These are phyloP conservation scores for Thymelicus sylvestris DNA, from an alignment of 2,888 invertebrate species.

Conservation along the genomic window DNA sequence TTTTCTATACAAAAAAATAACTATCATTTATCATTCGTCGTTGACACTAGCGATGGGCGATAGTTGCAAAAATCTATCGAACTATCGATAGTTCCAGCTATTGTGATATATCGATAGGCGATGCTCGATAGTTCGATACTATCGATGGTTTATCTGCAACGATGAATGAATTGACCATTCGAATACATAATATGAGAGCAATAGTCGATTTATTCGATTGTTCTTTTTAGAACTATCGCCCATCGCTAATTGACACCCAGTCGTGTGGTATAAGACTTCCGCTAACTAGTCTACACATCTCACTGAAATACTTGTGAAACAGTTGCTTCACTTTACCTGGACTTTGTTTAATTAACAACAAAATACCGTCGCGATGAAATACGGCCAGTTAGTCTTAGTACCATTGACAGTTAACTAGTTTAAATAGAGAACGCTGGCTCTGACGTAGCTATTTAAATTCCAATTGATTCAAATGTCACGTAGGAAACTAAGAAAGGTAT, in stretches of 20 bases:
- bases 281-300: neutral
- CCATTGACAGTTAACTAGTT: neutral
- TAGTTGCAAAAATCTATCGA: no score
- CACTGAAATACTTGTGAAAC: neutral
- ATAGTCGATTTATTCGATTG: no score
- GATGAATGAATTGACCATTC: no score
- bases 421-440: neutral
- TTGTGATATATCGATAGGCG: no score
- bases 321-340: neutral
- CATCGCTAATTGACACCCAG: neutral
- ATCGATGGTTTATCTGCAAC: no score
- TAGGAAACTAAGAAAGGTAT: constrained; percentile 1
- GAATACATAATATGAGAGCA: no score
- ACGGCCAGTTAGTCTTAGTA: neutral
- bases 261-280: neutral
- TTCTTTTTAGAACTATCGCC: no score
- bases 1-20: no score
- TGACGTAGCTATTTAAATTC: constrained; percentile 2
- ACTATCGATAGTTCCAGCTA: no score
- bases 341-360: neutral
- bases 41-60: no score
- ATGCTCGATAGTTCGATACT: no score
- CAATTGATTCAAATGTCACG: neutral
- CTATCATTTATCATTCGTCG: no score
- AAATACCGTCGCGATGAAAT: neutral